phyloP scores from a whole-genome alignment of 2,797 vertebrate species.

The Cryptoblepharus egeriae region DNA sequence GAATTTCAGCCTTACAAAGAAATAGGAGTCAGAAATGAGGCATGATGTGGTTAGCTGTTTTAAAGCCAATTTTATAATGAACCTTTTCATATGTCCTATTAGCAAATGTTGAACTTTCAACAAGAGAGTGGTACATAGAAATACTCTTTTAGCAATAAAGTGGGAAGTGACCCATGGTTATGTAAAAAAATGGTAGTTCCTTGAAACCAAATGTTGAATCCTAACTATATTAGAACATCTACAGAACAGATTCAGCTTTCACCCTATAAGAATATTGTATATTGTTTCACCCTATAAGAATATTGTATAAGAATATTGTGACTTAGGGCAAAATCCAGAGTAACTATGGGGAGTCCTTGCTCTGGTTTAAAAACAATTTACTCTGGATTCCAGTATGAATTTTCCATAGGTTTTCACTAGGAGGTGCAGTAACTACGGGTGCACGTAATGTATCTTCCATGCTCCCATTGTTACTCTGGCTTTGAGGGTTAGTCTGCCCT shows the following conservation, averaged over 20 bases:
- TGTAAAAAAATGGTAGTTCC: neutral
- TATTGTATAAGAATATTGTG: too few relatives aligned
- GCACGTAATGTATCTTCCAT: too few relatives aligned
- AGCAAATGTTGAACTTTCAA: neutral
- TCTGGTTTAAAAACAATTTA: too few relatives aligned
- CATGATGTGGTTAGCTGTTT: neutral
- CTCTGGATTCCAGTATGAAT: too few relatives aligned
- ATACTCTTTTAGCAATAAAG: neutral
- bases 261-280: neutral
- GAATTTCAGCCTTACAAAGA: neutral
- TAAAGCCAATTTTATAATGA: neutral
- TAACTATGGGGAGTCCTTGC: too few relatives aligned
- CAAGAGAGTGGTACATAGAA: neutral
- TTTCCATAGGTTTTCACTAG: too few relatives aligned
- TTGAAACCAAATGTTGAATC: neutral
- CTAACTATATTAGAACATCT: neutral
- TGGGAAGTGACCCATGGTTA: neutral
- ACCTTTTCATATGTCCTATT: slow-evolving; percentile 10
- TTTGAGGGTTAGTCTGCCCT: too few relatives aligned
- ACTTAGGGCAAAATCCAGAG: too few relatives aligned
- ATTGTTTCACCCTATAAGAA: too few relatives aligned
- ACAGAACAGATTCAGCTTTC: neutral
- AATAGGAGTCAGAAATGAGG: neutral
- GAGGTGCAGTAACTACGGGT: too few relatives aligned
- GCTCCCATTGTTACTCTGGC: too few relatives aligned